Percentiles rank a stretch among this genome's conserved stretches.
phyloP scores from a whole-genome alignment of 2,888 invertebrate genomes.

The Drosophila atroscutellata region DNA sequence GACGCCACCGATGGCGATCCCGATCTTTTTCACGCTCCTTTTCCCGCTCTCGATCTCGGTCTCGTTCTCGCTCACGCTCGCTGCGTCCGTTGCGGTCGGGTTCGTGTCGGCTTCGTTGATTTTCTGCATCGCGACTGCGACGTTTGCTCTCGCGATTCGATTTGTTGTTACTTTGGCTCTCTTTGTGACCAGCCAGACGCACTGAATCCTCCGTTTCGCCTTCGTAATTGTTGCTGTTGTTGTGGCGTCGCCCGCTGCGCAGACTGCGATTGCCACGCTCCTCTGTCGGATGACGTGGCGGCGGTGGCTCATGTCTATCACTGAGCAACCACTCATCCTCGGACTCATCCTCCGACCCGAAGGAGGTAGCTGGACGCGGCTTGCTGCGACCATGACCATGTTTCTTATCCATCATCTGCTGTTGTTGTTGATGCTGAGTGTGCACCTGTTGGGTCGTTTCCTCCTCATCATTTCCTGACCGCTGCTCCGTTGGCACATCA shows the following conservation, averaged over 20 bases:
- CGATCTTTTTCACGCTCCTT: constrained; percentile 40
- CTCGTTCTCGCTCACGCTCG: constrained; percentile 45
- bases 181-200: constrained; percentile 47
- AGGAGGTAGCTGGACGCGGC: constrained; percentile 49
- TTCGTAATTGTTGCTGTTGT: constrained; percentile 87
- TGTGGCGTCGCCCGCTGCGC: constrained; percentile 57
- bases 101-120: constrained; percentile 34
- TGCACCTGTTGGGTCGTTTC: constrained; percentile 11
- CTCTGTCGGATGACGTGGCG: constrained; percentile 83
- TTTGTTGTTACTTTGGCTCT: constrained; percentile 50
- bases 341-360: constrained; percentile 83
- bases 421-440: constrained; percentile 49
- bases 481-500: not conserved
- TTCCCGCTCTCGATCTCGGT: constrained; percentile 19
- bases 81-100: constrained; percentile 32
- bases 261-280: constrained; percentile 61
- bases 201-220: constrained; percentile 88
- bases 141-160: constrained; percentile 55
- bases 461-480: constrained; percentile 20
- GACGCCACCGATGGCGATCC: constrained; percentile 65
- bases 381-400: constrained; percentile 30
- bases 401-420: constrained; percentile 31
- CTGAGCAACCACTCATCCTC: constrained; percentile 67
- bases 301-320: constrained; percentile 65
- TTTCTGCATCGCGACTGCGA: constrained; percentile 47